Evolutionary conservation across 1,140 invertebrate genomes (phyloP).

Genomic region (Drosophila bipectinata): DNA sequence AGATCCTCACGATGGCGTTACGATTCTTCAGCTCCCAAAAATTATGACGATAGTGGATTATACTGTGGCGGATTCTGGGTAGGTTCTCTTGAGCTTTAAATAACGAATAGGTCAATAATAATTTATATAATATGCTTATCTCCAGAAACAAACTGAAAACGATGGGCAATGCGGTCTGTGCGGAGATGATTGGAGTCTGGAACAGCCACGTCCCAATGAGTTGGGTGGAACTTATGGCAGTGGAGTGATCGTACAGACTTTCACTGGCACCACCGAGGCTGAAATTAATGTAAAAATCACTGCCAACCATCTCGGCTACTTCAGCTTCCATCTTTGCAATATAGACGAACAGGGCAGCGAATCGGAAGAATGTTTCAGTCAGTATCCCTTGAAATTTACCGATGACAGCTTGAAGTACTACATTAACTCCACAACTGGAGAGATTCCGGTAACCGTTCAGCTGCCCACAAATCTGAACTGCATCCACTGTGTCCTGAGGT

Average conservation of each 20-base stretch:
- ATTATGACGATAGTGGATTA: slow-evolving; percentile 87
- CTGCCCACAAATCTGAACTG: slow-evolving; percentile 71
- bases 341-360: slow-evolving; percentile 68
- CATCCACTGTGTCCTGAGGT: slow-evolving; percentile 84
- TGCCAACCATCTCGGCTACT: slow-evolving; percentile 85
- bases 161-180: slow-evolving; percentile 86
- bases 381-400: slow-evolving; percentile 77
- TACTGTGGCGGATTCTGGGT: slow-evolving; percentile 87
- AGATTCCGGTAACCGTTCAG: slow-evolving; percentile 19
- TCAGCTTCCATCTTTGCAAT: slow-evolving; percentile 86
- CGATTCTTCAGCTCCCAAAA: slow-evolving; percentile 85
- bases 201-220: slow-evolving; percentile 86
- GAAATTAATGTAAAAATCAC: slow-evolving; percentile 84
- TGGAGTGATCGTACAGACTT: slow-evolving; percentile 85
- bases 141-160: slow-evolving; percentile 84
- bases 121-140: neutral
- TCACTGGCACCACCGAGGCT: slow-evolving; percentile 49
- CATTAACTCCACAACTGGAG: slow-evolving; percentile 41
- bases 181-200: slow-evolving; percentile 85
- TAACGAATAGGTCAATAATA: neutral
- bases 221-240: slow-evolving; percentile 86
- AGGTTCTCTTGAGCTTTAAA: neutral
- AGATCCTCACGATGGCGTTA: slow-evolving; percentile 88
- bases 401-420: slow-evolving; percentile 40
- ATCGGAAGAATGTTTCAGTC: slow-evolving; percentile 61